phyloP scores from a whole-genome alignment of 2,797 vertebrate species.

The Silurus aristotelis region DNA sequence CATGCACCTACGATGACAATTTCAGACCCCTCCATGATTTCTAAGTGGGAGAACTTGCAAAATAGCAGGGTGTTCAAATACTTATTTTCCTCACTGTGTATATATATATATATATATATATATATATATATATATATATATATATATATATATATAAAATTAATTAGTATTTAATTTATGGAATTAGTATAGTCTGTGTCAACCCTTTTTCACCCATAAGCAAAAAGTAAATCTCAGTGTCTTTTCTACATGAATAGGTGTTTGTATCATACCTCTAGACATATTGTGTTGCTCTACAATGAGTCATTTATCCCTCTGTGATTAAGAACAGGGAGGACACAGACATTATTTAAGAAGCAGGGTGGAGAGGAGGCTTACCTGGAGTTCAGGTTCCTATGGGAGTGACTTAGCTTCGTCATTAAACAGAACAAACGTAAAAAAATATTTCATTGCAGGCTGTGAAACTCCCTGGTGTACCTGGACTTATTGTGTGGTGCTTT shows the following conservation, averaged over 20 bases:
- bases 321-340: conserved; percentile 40
- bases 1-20: no score
- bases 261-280: conserved; percentile 22
- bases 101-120: no score
- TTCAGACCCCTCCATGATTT: no score
- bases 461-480: conserved; percentile 24
- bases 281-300: conserved; percentile 28
- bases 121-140: no score
- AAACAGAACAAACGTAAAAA: conserved; percentile 30
- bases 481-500: conserved; percentile 39
- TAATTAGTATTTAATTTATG: neutral
- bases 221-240: neutral
- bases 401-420: conserved; percentile 28
- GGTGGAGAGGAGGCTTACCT: conserved; percentile 36
- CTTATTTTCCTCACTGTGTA: no score
- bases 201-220: neutral
- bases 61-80: no score
- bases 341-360: conserved; percentile 37
- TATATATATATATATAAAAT: no score
- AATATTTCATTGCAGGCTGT: conserved; percentile 30
- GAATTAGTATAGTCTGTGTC: neutral
- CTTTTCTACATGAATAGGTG: conserved; percentile 19
- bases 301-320: conserved; percentile 47
- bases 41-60: no score
- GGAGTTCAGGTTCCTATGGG: conserved; percentile 16